Evolutionary conservation across 2,888 invertebrate genomes (phyloP).

Genomic region (Drosophila lutescens): DNA sequence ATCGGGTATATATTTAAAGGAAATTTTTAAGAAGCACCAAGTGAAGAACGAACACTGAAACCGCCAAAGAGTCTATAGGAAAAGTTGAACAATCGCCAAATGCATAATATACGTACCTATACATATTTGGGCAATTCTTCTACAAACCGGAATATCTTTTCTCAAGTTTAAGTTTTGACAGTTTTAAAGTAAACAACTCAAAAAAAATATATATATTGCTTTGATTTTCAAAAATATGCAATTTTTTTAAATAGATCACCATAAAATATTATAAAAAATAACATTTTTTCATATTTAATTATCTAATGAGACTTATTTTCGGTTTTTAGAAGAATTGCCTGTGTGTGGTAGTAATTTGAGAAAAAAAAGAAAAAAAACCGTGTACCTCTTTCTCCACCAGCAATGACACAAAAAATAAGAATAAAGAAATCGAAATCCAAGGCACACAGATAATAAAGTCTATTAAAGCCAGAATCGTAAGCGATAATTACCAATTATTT

Average conservation of each 20-base stretch:
- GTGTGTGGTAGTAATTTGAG: slow-evolving; percentile 32
- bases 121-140: background rate
- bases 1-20: slow-evolving; percentile 33
- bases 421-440: background rate
- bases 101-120: background rate
- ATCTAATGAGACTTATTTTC: background rate
- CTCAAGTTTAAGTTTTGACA: background rate
- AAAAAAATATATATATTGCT: no score
- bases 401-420: background rate
- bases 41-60: slow-evolving; percentile 34
- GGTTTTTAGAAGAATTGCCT: background rate
- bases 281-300: background rate
- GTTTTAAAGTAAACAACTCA: no score
- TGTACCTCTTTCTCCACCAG: slow-evolving; percentile 80
- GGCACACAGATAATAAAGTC: background rate
- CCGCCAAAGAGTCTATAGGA: slow-evolving; percentile 21
- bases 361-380: slow-evolving; percentile 67
- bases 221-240: no score
- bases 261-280: no score
- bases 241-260: no score
- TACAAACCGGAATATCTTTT: background rate
- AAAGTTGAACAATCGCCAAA: slow-evolving; percentile 16
- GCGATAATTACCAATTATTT: background rate
- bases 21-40: slow-evolving; percentile 56
- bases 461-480: background rate